phyloP scores from a whole-genome alignment of 1,140 invertebrate species.

The Potamilus streckersoni region DNA sequence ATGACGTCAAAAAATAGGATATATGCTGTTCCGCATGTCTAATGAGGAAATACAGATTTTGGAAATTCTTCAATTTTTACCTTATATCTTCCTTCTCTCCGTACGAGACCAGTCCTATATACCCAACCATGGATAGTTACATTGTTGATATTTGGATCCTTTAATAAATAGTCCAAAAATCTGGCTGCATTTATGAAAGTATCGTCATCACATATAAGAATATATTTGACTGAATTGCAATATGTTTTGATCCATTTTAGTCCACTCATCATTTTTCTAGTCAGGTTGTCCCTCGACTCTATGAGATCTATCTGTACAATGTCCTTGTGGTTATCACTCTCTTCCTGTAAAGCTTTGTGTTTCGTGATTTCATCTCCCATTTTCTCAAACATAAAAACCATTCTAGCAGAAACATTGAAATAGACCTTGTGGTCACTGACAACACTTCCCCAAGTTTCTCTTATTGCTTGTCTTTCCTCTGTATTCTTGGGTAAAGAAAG shows the following conservation, averaged over 20 bases:
- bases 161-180: not conserved
- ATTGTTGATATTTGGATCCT: not conserved
- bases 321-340: not conserved
- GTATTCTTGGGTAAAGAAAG: too few species aligned
- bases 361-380: too few species aligned
- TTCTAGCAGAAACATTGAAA: too few species aligned
- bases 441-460: too few species aligned
- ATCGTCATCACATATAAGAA: constrained; percentile 6
- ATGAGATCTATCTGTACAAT: constrained; percentile 5
- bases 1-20: not conserved
- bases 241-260: constrained; percentile 1
- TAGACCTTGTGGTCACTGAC: too few species aligned
- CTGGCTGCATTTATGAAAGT: not conserved
- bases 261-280: constrained; percentile 4
- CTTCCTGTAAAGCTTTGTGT: not conserved
- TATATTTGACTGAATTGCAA: not conserved
- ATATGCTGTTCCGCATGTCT: constrained; percentile 1
- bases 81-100: not conserved
- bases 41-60: not conserved
- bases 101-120: not conserved
- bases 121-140: not conserved
- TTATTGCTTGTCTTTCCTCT: too few species aligned
- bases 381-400: not conserved
- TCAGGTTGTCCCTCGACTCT: constrained; percentile 1
- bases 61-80: not conserved